Percentiles rank a stretch among this genome's conserved stretches.
These are phyloP conservation scores for Pseudomyrmex concolor DNA, from an alignment of 1,140 invertebrate genomes.

Conservation along the genomic window DNA sequence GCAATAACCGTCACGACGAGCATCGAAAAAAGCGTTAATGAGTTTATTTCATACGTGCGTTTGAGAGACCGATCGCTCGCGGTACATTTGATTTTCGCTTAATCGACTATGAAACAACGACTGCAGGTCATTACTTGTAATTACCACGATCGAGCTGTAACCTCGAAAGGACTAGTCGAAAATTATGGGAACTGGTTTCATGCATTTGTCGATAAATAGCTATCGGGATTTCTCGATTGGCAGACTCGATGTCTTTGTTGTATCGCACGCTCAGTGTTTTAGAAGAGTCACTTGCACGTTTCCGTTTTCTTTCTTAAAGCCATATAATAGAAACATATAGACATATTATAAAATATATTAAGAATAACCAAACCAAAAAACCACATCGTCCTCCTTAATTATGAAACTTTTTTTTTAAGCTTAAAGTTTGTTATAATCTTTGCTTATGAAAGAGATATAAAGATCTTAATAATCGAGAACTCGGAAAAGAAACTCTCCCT, in stretches of 20 bases:
- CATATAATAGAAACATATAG: too few relatives aligned
- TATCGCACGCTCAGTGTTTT: neutral
- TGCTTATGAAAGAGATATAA: too few relatives aligned
- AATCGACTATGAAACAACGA: constrained; percentile 47
- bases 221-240: neutral
- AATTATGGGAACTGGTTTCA: constrained; percentile 11
- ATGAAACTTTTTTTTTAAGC: too few relatives aligned
- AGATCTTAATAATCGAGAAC: constrained; percentile 12
- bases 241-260: neutral
- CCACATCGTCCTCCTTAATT: too few relatives aligned
- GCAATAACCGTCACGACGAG: constrained; percentile 50
- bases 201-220: neutral
- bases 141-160: constrained; percentile 21
- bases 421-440: neutral
- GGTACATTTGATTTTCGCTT: constrained; percentile 49
- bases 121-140: constrained; percentile 54
- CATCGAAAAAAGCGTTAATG: constrained; percentile 42
- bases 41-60: constrained; percentile 61
- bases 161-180: neutral
- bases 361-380: too few relatives aligned
- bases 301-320: neutral
- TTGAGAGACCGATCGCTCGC: constrained; percentile 22
- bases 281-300: neutral
- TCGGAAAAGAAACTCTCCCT: constrained; percentile 15
- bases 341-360: too few relatives aligned